Conservation (phyloP, 2,113 vertebrate species). For the Coturnix japonica region DNA sequence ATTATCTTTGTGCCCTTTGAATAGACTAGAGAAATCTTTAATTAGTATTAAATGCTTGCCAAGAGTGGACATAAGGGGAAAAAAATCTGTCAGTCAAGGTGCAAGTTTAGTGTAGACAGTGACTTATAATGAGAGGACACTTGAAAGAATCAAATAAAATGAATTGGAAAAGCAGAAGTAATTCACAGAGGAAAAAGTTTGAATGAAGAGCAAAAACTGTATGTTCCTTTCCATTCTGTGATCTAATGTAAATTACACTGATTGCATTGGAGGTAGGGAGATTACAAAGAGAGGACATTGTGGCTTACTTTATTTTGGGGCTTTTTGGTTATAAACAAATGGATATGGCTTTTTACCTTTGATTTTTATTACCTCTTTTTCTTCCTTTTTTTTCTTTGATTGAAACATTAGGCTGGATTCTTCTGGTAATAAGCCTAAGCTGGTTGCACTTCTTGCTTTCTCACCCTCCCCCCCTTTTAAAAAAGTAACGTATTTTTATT, state of each 20-base stretch:
- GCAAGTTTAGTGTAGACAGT: constrained; percentile 14
- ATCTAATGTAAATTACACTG: not conserved
- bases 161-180: not conserved
- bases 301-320: not conserved
- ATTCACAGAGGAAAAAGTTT: not conserved
- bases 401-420: not conserved
- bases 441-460: not conserved
- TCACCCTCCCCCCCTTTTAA: not conserved
- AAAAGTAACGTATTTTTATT: not conserved
- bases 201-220: not conserved
- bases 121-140: constrained; percentile 59
- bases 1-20: constrained; percentile 61
- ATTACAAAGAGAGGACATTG: rapidly evolving
- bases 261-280: not conserved
- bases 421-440: not conserved
- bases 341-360: not conserved
- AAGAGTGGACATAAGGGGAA: constrained; percentile 20
- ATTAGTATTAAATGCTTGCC: constrained; percentile 74
- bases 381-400: not conserved
- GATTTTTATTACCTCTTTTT: not conserved
- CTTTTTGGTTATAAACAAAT: not conserved
- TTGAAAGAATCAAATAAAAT: constrained; percentile 38
- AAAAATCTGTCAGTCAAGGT: constrained; percentile 55
- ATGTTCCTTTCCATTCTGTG: not conserved
- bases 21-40: constrained; percentile 69